Evolutionary conservation across 2,797 vertebrate genomes (phyloP).

Genomic region (Neosilurus hyrtlii): DNA sequence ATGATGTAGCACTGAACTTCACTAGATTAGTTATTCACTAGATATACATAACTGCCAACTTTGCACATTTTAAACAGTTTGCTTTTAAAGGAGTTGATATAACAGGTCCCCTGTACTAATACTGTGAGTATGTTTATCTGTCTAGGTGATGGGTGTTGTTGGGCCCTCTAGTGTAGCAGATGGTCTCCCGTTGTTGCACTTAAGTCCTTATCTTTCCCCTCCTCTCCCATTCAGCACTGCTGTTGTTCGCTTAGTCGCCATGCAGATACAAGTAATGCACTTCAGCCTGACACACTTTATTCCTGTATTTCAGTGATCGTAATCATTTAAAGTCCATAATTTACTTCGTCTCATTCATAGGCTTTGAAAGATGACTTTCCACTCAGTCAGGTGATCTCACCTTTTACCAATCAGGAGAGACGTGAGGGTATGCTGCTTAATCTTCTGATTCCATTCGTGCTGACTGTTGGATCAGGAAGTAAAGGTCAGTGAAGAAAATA

Average conservation of each 20-base stretch:
- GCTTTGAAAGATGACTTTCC: slow-evolving; percentile 99
- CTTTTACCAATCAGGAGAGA: slow-evolving; percentile 99
- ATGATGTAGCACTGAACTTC: neutral
- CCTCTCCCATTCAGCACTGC: slow-evolving; percentile 99
- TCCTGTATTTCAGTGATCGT: neutral
- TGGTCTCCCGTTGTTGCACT: slow-evolving; percentile 97
- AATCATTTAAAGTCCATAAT: neutral
- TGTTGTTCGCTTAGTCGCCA: slow-evolving; percentile 94
- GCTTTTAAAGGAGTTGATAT: neutral
- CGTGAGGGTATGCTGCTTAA: slow-evolving; percentile 99
- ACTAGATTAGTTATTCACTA: neutral
- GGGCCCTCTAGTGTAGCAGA: slow-evolving; percentile 98
- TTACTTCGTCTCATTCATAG: slow-evolving; percentile 62
- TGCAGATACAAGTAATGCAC: slow-evolving; percentile 91
- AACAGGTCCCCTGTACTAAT: neutral
- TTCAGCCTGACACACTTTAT: neutral
- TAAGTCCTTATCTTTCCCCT: slow-evolving; percentile 98
- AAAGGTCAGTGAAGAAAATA: slow-evolving; percentile 79
- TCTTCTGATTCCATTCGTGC: slow-evolving; percentile 96
- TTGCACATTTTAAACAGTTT: neutral
- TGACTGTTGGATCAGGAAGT: slow-evolving; percentile 97
- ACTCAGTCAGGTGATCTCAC: slow-evolving; percentile 97
- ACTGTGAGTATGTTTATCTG: slow-evolving; percentile 63
- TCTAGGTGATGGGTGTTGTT: slow-evolving; percentile 98
- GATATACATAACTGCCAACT: neutral